Evolutionary conservation across 1,140 invertebrate species (phyloP).

Genomic region (Leptinotarsa lineolata): DNA sequence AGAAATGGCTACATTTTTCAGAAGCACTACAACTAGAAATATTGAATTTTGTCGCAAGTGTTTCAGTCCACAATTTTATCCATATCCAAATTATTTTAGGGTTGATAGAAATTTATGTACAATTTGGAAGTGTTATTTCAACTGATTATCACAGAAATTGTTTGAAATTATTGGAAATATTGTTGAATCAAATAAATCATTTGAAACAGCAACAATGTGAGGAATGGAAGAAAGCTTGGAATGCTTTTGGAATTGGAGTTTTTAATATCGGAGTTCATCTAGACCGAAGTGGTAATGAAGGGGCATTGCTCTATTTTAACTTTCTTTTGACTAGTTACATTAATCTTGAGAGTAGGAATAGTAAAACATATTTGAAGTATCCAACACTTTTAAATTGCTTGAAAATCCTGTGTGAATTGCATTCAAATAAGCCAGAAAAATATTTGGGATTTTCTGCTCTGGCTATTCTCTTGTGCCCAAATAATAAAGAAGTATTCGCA

Average conservation of each 20-base stretch:
- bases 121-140: background rate
- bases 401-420: background rate
- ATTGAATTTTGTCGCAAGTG: background rate
- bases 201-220: slow-evolving; percentile 14
- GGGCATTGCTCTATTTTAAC: background rate
- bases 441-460: background rate
- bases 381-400: background rate
- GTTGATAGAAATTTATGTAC: slow-evolving; percentile 5
- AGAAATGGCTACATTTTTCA: background rate
- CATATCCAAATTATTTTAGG: background rate
- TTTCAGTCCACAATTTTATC: slow-evolving; percentile 4
- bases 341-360: background rate
- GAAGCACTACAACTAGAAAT: slow-evolving; percentile 3
- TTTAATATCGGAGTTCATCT: slow-evolving; percentile 20
- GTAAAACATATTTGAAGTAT: background rate
- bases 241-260: background rate
- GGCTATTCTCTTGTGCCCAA: slow-evolving; percentile 5
- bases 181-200: background rate
- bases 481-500: background rate
- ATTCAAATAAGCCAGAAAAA: slow-evolving; percentile 5
- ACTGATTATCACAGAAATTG: slow-evolving; percentile 2
- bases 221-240: slow-evolving; percentile 14
- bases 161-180: slow-evolving; percentile 5
- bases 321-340: slow-evolving; percentile 10
- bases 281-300: slow-evolving; percentile 4